Evolutionary conservation across 2,888 invertebrate species (phyloP).

Genomic region (Criorhina ranunculi): DNA sequence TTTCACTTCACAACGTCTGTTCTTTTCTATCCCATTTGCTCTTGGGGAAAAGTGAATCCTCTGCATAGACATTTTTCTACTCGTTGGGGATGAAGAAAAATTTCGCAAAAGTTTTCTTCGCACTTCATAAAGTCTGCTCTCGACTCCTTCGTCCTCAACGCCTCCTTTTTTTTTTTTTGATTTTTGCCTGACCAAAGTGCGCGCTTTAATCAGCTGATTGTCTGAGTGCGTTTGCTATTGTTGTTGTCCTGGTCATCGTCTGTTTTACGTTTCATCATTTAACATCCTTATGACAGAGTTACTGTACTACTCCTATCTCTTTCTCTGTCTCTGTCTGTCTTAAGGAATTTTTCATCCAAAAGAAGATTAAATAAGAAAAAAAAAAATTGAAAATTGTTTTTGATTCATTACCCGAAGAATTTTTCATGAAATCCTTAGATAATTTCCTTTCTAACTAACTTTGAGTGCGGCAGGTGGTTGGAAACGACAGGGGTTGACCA

Average conservation of each 20-base stretch:
- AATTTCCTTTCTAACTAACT: constrained; percentile 51
- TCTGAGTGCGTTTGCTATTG: constrained; percentile 63
- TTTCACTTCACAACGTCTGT: constrained; percentile 57
- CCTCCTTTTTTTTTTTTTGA: not conserved
- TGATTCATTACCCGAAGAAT: constrained; percentile 81
- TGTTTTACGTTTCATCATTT: constrained; percentile 62
- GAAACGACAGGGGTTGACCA: constrained; percentile 15
- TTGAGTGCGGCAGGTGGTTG: constrained; percentile 18
- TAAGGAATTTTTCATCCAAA: constrained; percentile 71
- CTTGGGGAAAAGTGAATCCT: constrained; percentile 75
- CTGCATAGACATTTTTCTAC: constrained; percentile 73
- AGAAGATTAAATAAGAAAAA: constrained; percentile 83
- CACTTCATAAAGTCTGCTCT: constrained; percentile 56
- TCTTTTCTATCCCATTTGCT: constrained; percentile 19
- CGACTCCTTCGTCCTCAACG: constrained; percentile 3
- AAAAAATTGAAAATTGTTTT: constrained; percentile 83
- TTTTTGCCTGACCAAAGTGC: constrained; percentile 46
- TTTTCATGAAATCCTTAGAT: constrained; percentile 54
- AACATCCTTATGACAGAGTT: constrained; percentile 69
- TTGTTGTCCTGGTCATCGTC: constrained; percentile 35
- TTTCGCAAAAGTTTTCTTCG: constrained; percentile 74
- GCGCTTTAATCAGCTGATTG: constrained; percentile 78
- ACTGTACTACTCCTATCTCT: constrained; percentile 21
- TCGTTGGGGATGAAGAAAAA: constrained; percentile 55
- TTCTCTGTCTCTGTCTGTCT: not conserved